phyloP scores from a whole-genome alignment of 2,113 vertebrate genomes.

The Uria lomvia region DNA sequence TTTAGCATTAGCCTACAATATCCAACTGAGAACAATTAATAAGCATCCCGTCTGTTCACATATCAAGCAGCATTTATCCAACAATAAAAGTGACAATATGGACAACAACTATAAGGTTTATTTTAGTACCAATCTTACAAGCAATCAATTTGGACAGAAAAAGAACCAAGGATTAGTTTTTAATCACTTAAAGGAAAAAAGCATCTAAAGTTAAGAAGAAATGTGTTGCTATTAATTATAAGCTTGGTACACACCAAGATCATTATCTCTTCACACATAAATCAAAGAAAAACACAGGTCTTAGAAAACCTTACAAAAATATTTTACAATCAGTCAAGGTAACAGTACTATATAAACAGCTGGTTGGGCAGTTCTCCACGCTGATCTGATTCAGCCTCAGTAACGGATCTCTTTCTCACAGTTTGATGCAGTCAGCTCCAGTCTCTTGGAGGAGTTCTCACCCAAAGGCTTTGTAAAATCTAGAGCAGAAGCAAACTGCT shows the following conservation, averaged over 20 bases:
- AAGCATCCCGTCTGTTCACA: neutral
- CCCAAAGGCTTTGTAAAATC: neutral
- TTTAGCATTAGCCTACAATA: neutral
- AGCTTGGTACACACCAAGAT: neutral
- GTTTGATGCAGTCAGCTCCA: neutral
- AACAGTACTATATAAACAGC: neutral
- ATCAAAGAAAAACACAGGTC: neutral
- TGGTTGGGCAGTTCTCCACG: neutral
- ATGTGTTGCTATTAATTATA: neutral
- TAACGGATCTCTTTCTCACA: neutral
- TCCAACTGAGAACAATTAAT: neutral
- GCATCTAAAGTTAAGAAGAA: neutral
- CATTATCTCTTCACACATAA: neutral
- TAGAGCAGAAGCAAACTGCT: neutral
- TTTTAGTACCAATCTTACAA: neutral
- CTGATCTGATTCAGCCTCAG: neutral
- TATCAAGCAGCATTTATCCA: constrained; percentile 4
- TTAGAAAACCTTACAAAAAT: neutral
- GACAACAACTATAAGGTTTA: neutral
- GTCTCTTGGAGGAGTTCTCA: neutral
- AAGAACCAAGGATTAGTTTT: neutral
- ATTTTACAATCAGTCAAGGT: neutral
- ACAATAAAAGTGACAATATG: neutral
- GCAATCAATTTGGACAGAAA: neutral
- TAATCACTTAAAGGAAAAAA: neutral